These are phyloP conservation scores for Dendrocincla fuliginosa DNA, from an alignment of 2,797 vertebrate species.

Conservation along the genomic window DNA sequence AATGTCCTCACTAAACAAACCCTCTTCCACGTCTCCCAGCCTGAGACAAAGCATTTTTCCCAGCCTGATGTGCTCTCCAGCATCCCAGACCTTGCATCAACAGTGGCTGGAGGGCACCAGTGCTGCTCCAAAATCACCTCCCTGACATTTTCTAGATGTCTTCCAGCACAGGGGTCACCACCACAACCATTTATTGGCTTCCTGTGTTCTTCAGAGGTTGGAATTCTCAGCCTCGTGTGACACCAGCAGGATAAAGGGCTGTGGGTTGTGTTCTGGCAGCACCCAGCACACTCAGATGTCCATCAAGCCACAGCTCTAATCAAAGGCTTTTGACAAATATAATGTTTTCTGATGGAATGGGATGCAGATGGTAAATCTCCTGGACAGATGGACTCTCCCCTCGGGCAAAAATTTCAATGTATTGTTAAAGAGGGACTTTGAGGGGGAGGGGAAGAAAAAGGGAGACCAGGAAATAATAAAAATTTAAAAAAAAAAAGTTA, in stretches of 20 bases:
- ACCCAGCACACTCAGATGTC: background rate
- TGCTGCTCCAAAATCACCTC: background rate
- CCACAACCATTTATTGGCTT: background rate
- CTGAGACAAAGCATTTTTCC: background rate
- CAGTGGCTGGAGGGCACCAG: background rate
- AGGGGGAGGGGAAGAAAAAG: background rate
- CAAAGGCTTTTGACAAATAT: background rate
- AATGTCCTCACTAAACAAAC: background rate
- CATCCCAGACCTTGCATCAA: background rate
- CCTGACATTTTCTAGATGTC: background rate
- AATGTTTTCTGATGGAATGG: background rate
- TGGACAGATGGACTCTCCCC: background rate
- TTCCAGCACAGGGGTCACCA: background rate
- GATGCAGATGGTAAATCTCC: slow-evolving; percentile 19
- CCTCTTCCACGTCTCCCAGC: background rate
- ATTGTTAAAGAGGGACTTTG: background rate
- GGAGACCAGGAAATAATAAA: background rate
- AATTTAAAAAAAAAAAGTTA: background rate
- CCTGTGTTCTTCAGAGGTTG: background rate
- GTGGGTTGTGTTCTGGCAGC: background rate
- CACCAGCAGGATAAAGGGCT: background rate
- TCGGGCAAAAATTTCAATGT: background rate
- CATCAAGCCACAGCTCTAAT: background rate
- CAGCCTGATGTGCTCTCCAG: background rate
- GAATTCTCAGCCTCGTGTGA: background rate